A percentile compares a stretch with the other conserved stretches of the same genome.
phyloP scores from a whole-genome alignment of 1,140 invertebrate genomes.

The Drosophila mauritiana region DNA sequence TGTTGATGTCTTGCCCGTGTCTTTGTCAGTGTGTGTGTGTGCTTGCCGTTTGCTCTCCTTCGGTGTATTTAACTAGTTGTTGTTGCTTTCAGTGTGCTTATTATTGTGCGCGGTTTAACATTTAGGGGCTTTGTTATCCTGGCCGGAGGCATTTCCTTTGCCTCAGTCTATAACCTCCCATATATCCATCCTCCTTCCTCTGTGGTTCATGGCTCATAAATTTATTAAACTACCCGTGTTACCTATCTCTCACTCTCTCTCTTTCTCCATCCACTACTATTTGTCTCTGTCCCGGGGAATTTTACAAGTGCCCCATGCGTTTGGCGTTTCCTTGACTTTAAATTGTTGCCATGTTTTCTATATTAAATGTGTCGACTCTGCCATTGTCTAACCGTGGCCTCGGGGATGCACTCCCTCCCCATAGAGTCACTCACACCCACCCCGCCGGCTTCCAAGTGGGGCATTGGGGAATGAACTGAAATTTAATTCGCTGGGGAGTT shows the following conservation, averaged over 20 bases:
- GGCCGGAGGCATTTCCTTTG: constrained; percentile 39
- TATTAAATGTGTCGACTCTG: constrained; percentile 49
- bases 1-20: constrained; percentile 62
- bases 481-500: constrained; percentile 36
- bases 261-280: constrained; percentile 8
- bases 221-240: constrained; percentile 61
- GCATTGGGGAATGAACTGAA: constrained; percentile 45
- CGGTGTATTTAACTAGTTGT: constrained; percentile 55
- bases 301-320: constrained; percentile 41
- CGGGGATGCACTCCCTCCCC: constrained; percentile 8
- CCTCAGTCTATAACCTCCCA: not conserved
- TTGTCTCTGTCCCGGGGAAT: constrained; percentile 20
- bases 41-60: constrained; percentile 36
- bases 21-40: constrained; percentile 24
- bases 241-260: not conserved
- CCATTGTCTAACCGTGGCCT: constrained; percentile 41
- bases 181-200: constrained; percentile 25
- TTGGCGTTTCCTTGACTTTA: constrained; percentile 51
- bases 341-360: constrained; percentile 48
- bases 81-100: constrained; percentile 72
- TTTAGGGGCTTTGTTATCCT: constrained; percentile 57
- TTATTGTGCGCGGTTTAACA: constrained; percentile 62
- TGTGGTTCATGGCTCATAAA: constrained; percentile 60
- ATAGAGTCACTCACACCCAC: not conserved
- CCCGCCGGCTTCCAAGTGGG: not conserved